Conservation (phyloP, 2,888 invertebrate genomes). For the Thalpophila matura region DNA sequence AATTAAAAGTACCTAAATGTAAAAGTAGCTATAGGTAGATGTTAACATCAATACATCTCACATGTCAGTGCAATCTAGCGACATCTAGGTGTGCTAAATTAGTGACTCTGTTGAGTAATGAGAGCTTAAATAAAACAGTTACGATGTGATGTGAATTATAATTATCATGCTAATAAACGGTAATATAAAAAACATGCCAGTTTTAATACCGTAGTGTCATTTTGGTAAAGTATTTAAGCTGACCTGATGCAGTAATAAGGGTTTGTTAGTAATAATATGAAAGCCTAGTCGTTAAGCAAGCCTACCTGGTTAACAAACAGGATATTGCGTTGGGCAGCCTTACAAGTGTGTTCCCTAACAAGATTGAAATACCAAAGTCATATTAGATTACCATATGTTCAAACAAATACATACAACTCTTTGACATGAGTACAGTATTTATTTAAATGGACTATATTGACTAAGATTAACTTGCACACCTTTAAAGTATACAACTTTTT, state of each 20-base stretch:
- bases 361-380: slow-evolving; percentile 88
- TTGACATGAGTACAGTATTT: slow-evolving; percentile 57
- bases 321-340: slow-evolving; percentile 83
- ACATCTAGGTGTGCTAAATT: slow-evolving; percentile 84
- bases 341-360: slow-evolving; percentile 84
- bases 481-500: neutral
- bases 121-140: slow-evolving; percentile 65
- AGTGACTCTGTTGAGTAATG: slow-evolving; percentile 75
- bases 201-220: neutral
- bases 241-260: slow-evolving; percentile 20
- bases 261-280: slow-evolving; percentile 61
- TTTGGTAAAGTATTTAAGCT: slow-evolving; percentile 6
- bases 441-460: slow-evolving; percentile 23
- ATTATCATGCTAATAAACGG: slow-evolving; percentile 53
- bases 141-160: slow-evolving; percentile 51
- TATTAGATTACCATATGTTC: slow-evolving; percentile 84
- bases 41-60: slow-evolving; percentile 84
- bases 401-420: slow-evolving; percentile 77
- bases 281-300: slow-evolving; percentile 77
- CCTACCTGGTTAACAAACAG: slow-evolving; percentile 80
- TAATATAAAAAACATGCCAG: slow-evolving; percentile 36
- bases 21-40: slow-evolving; percentile 73
- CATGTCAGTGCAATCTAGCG: slow-evolving; percentile 80
- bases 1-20: slow-evolving; percentile 87
- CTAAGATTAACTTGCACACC: neutral